These are phyloP conservation scores for Myiotriccus ornatus DNA, from an alignment of 2,797 vertebrate genomes.

Conservation along the genomic window DNA sequence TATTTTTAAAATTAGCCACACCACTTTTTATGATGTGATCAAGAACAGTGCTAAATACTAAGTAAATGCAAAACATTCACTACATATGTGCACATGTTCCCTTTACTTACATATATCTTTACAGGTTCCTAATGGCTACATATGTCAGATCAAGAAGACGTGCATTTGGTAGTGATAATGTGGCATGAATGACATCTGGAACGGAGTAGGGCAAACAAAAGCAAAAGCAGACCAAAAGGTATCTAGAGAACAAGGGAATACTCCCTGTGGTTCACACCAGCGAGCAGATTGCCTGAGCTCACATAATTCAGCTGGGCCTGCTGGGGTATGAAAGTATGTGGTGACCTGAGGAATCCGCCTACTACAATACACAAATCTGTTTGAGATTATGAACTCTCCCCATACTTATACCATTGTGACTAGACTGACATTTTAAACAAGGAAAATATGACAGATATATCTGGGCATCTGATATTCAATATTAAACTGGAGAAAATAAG, in stretches of 20 bases:
- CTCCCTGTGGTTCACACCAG: constrained; percentile 29
- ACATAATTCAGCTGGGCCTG: constrained; percentile 26
- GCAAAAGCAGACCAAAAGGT: constrained; percentile 22
- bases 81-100: background rate
- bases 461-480: background rate
- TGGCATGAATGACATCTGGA: constrained; percentile 45
- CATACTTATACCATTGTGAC: background rate
- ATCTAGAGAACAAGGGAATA: constrained; percentile 42
- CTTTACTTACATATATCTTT: background rate
- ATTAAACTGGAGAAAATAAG: constrained; percentile 15
- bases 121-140: background rate
- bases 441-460: constrained; percentile 11
- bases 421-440: constrained; percentile 31
- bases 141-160: background rate
- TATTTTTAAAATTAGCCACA: background rate
- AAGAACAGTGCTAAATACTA: background rate
- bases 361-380: constrained; percentile 47
- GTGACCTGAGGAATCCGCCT: constrained; percentile 46
- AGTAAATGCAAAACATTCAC: background rate
- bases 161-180: constrained; percentile 29
- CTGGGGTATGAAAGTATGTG: constrained; percentile 5
- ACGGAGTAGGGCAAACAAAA: constrained; percentile 15
- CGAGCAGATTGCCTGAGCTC: background rate
- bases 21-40: background rate
- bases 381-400: constrained; percentile 43